Conservation (phyloP, 2,888 invertebrate species). For the Trissoscelio sp. region DNA sequence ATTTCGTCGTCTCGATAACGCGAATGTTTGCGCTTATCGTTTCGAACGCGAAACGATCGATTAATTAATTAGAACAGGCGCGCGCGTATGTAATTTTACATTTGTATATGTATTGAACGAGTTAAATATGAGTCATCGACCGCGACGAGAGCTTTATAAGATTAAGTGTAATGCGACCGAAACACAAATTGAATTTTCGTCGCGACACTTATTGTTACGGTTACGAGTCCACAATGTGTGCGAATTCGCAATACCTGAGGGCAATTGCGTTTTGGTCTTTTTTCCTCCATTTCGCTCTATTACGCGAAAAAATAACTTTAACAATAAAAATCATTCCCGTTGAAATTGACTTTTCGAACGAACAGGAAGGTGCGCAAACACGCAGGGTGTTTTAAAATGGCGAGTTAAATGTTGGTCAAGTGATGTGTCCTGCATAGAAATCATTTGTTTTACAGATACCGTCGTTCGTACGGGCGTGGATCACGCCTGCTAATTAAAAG, state of each 20-base stretch:
- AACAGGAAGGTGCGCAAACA: conserved; percentile 37
- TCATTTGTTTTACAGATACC: conserved; percentile 77
- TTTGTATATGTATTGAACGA: not conserved
- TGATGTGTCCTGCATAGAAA: conserved; percentile 50
- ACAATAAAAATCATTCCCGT: conserved; percentile 13
- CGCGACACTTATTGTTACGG: conserved; percentile 27
- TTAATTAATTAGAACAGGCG: conserved; percentile 24
- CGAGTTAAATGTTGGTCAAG: conserved; percentile 41
- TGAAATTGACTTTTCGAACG: conserved; percentile 35
- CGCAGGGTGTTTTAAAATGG: conserved; percentile 45
- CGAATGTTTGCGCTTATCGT: conserved; percentile 18
- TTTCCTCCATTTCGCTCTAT: conserved; percentile 8
- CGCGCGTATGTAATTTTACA: conserved; percentile 16
- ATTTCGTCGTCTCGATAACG: not conserved
- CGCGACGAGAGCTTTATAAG: conserved; percentile 31
- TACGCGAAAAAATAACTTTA: conserved; percentile 28
- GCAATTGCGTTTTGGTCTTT: conserved; percentile 18
- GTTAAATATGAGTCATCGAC: conserved; percentile 36
- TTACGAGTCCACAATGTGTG: conserved; percentile 4
- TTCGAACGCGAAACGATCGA: conserved; percentile 5
- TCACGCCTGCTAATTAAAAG: conserved; percentile 73
- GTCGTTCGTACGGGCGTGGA: conserved; percentile 69
- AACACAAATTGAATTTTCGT: conserved; percentile 38
- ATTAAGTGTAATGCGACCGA: conserved; percentile 32
- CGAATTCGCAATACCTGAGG: not conserved